Evolutionary conservation across 2,888 invertebrate species (phyloP), one percentile per base, ranked within the genome.

Genomic region (Drosophila meridiana): DNA sequence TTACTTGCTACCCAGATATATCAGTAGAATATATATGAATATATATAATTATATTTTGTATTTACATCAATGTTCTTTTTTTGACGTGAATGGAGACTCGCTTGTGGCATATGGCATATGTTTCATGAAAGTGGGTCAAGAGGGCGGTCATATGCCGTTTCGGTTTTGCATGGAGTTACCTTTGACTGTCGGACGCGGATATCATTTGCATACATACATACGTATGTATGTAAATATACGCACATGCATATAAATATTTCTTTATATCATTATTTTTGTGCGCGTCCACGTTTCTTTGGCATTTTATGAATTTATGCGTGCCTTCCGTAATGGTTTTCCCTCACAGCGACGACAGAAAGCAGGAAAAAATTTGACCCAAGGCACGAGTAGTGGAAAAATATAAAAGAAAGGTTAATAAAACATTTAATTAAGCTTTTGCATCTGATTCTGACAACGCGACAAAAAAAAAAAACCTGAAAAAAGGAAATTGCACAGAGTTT

Each of bases 221-320:
- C 26, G 20, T 47, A 13, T 47, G 11, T 45, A 28, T 11, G 7
- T n/a, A 9, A 11, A 32, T 28, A 14, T 5, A 11, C 26, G 28
- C 28, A 14, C 14, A n/a, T 4, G 14, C n/a, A 30, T 56, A 36
- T n/a, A 43, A 32, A 43, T 40, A 28, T 71, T 64, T 53, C 56
- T 47, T 36, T 65, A 77, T 70, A 74, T 72, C 71, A 77, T 84
- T 84, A 79, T 69, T 74, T 55, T 71, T 65, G 48, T 69, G 73
- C 64, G 59, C 48, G 76, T 71, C 66, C 66, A 70, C 48, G 56
- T 60, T 60, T 30, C 70, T 74, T 70, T 77, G 70, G 57, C 78
- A 70, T 70, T 63, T 57, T 52, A 66, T 60, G 58, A 61, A 77
- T 77, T 77, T 82, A 74, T 84, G 80, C 67, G 70, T 56, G 28